Percentiles rank a stretch among this genome's conserved stretches.
Evolutionary conservation across 2,888 invertebrate genomes (phyloP).

Genomic region (Caenorhabditis sp.): DNA sequence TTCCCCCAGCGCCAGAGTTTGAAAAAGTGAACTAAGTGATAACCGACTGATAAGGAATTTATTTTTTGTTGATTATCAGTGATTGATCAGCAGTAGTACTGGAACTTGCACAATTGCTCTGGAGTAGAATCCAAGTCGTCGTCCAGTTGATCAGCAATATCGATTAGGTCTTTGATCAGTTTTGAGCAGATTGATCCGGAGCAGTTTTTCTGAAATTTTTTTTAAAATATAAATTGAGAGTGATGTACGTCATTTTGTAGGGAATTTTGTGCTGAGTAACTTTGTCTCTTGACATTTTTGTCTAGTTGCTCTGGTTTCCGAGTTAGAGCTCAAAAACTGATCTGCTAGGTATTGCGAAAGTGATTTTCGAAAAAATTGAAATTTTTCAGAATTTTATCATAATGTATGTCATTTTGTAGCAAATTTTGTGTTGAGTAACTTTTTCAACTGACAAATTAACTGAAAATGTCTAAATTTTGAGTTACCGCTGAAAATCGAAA

Average conservation of each 20-base stretch:
- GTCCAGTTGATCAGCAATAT: conserved; percentile 53
- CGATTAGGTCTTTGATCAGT: conserved; percentile 33
- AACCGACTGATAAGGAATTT: no score
- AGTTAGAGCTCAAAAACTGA: conserved; percentile 6
- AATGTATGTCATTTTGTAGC: not conserved
- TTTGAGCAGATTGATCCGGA: conserved; percentile 28
- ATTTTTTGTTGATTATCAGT: no score
- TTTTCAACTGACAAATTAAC: not conserved
- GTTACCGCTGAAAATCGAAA: no score
- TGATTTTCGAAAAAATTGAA: no score
- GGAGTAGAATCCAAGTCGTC: conserved; percentile 43
- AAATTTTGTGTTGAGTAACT: not conserved
- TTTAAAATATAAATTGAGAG: not conserved
- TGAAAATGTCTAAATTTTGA: not conserved
- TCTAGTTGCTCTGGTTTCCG: not conserved
- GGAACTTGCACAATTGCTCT: conserved; percentile 35
- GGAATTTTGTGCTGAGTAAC: not conserved
- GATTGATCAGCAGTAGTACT: conserved; percentile 25
- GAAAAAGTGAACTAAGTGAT: conserved; percentile 15
- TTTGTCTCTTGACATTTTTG: not conserved
- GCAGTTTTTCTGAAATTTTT: conserved; percentile 26
- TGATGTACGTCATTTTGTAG: not conserved
- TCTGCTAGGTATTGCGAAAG: no score
- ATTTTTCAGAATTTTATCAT: not conserved
- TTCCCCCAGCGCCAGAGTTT: conserved; percentile 38